Base-by-base conservation (phyloP, 2,888 invertebrate species). In the Brenthis ino region DNA sequence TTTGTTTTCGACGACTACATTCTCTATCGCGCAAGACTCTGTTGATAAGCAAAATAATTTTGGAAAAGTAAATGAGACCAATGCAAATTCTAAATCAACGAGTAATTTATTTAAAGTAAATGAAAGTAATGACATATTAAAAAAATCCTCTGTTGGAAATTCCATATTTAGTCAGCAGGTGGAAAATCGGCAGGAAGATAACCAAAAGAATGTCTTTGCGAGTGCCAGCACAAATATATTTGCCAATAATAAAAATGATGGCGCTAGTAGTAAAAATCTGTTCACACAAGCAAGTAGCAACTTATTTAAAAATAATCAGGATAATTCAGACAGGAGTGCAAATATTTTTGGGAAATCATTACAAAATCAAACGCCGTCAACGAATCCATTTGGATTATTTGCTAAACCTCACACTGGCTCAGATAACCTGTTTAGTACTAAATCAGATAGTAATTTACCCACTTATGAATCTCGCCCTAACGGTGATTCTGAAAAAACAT, bases 371-470 rank as follows among this genome's bases (percentile, higher is more conserved):
- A 61, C 70, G 33, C 24, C 48, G n/a, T 51, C 85, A 20, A 70
- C 83, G 28, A 85, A 78, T 72, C 84, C 89, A 74, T 89, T 91
- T 79, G 83, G 84, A 43, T 55, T 74, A 16, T 83, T 84, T 74
- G 80, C 74, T 48, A 86, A 87, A 77, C 55, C 77, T 50, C 73
- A 33, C 28, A 65, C 54, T 50, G 69, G 57, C 13, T n/a, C 66
- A 55, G 57, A 63, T 56, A 65, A 55, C 48, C 67, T 64, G 20
- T 65, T 67, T 74, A 33, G 33, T 24, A 12, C 4, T 12, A 75
- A 64, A 57, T 71, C 48, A 0, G 64, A 66, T 16, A 68, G 51
- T 61, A 68, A n/a, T 68, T 33, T 55, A 57, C 53, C 48, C 48
- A 81, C 77, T 57, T 74, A 79, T 33, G 66, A 82, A 61, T 83